A percentile compares a stretch with the other conserved stretches of the same genome.
Evolutionary conservation across 2,113 vertebrate species (phyloP).

Genomic region (Grallaria varia): DNA sequence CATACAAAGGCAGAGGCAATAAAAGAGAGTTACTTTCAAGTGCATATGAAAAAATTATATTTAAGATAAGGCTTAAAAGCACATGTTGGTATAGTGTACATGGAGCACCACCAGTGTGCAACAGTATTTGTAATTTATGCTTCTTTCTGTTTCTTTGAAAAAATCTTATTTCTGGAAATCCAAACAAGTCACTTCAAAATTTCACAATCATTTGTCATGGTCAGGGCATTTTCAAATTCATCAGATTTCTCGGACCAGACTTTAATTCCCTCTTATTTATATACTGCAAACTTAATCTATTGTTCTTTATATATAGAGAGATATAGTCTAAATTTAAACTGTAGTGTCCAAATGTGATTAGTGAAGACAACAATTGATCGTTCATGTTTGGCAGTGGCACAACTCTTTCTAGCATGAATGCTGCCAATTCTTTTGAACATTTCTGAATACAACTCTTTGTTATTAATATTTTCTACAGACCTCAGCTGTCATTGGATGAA

Average conservation of each 20-base stretch:
- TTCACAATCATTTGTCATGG: not conserved
- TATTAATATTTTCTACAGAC: not conserved
- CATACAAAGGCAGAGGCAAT: not conserved
- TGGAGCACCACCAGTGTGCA: not conserved
- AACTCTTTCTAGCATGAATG: not conserved
- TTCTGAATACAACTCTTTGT: not conserved
- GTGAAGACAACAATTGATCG: not conserved
- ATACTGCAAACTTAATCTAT: not conserved
- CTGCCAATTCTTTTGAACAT: not conserved
- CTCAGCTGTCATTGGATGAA: not conserved
- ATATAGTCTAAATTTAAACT: not conserved
- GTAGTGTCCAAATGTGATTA: not conserved
- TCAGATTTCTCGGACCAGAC: not conserved
- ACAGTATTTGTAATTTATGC: not conserved
- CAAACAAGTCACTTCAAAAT: not conserved
- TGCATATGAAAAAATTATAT: accelerated
- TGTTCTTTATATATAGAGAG: not conserved
- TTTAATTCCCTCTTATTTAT: not conserved
- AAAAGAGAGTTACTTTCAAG: not conserved
- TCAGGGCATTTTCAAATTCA: not conserved
- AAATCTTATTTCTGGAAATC: not conserved
- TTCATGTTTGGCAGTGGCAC: not conserved
- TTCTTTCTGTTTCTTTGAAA: not conserved
- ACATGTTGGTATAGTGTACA: not conserved
- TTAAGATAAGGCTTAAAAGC: not conserved